These are phyloP conservation scores for Stramonita haemastoma DNA, from an alignment of 2,888 invertebrate genomes.

Conservation along the genomic window DNA sequence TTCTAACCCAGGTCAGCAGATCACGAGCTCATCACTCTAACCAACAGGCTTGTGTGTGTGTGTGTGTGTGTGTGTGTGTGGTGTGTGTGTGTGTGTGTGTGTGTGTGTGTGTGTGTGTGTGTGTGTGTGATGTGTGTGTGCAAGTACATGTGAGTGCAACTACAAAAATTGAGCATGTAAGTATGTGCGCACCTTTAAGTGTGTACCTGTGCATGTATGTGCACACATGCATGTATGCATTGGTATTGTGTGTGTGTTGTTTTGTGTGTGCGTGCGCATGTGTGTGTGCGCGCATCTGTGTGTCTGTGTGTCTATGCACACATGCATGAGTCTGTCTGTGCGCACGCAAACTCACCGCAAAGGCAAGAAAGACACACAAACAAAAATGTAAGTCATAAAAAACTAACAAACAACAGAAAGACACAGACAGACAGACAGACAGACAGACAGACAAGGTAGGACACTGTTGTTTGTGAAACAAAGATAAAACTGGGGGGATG, in stretches of 20 bases:
- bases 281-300: neutral
- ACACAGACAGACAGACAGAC: no score
- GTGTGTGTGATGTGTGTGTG: neutral
- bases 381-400: no score
- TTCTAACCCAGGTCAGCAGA: no score
- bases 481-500: no score
- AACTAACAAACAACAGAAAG: no score
- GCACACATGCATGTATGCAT: neutral
- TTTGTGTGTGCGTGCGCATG: neutral
- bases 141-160: neutral
- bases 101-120: neutral
- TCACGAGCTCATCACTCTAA: no score
- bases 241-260: neutral
- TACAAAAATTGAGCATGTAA: neutral
- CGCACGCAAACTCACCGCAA: no score
- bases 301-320: neutral
- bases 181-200: neutral
- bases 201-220: neutral
- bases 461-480: no score
- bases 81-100: neutral
- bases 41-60: slow-evolving; percentile 1
- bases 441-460: no score
- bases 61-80: neutral
- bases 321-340: neutral
- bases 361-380: no score